Evolutionary conservation across 2,113 vertebrate genomes (phyloP), one percentile per base, ranked within the genome.

Genomic region (Centrocercus urophasianus): DNA sequence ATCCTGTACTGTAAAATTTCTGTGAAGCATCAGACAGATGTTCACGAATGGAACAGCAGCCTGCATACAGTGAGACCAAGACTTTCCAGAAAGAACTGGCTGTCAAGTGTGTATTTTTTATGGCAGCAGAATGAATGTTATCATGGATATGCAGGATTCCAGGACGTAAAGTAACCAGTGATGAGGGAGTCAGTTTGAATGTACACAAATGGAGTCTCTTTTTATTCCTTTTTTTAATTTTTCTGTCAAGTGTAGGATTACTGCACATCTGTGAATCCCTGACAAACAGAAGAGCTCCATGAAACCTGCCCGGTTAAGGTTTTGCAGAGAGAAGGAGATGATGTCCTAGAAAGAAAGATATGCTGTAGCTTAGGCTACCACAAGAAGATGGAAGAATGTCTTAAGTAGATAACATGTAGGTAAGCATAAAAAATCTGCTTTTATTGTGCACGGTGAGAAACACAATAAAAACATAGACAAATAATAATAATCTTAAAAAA

Each of bases 11-110:
- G 54, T 64, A 70, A 57, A 75, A 64, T 69, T 91, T 40, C 89
- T 89, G 82, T 63, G 74, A 91, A 91, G 38, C 66, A 82, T 63
- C 82, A 83, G 63, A 40, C 67, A 66, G 87, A 57, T 87, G 85
- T 27, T 89, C 28, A 14, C 57, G 66, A 76, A 65, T 27, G 85
- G 48, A 92, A 80, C 12, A 82, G 36, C 60, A 88, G 70, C 59
- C 45, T 11, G 2, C 48, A 36, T 52, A 66, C 11, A 28, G 43
- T 0, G 0, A 85, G 22, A 61, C 75, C 71, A 79, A 84, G 70
- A 65, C 42, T 82, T 87, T 30, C 17, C 59, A 69, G 61, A 89
- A 87, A 67, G 74, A 40, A 16, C 24, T 82, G 57, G 21, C 70
- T 78, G 70, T 63, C 48, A 82, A n/a, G 7, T 86, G 9, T 74